phyloP scores from a whole-genome alignment of 1,140 invertebrate species.

The Brachionus paranguensis region DNA sequence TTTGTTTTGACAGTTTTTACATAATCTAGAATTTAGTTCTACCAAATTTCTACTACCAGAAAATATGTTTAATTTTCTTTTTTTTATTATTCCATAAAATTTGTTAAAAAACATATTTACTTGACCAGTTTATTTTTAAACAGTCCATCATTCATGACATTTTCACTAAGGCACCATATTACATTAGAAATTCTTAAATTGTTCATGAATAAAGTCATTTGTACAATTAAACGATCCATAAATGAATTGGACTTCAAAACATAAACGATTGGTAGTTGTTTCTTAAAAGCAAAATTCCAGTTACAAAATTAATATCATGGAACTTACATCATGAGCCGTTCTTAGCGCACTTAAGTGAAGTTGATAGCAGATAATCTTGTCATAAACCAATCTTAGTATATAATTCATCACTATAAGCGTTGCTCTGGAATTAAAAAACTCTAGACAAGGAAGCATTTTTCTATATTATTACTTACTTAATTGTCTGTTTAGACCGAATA shows the following conservation, averaged over 20 bases:
- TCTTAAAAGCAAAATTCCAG: background rate
- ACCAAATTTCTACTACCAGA: background rate
- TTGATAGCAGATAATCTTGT: conserved; percentile 9
- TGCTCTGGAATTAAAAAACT: background rate
- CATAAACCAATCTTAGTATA: background rate
- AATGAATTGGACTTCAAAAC: background rate
- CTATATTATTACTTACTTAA: background rate
- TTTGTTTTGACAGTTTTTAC: no score
- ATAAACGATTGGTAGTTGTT: background rate
- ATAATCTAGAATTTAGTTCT: no score
- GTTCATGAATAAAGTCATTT: background rate
- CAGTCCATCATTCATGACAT: background rate
- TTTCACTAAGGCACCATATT: background rate
- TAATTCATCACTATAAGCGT: background rate
- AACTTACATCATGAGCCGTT: background rate
- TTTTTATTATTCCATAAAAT: no score
- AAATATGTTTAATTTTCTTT: background rate
- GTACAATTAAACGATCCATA: background rate
- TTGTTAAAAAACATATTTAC: background rate
- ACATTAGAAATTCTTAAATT: background rate
- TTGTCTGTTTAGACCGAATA: background rate
- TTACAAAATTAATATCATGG: no score
- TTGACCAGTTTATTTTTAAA: background rate
- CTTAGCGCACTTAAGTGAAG: background rate
- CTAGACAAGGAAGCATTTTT: background rate